Percentiles rank a stretch among this genome's conserved stretches.
Evolutionary conservation across 2,113 vertebrate species (phyloP).

Genomic region (Paedocypris sp.): DNA sequence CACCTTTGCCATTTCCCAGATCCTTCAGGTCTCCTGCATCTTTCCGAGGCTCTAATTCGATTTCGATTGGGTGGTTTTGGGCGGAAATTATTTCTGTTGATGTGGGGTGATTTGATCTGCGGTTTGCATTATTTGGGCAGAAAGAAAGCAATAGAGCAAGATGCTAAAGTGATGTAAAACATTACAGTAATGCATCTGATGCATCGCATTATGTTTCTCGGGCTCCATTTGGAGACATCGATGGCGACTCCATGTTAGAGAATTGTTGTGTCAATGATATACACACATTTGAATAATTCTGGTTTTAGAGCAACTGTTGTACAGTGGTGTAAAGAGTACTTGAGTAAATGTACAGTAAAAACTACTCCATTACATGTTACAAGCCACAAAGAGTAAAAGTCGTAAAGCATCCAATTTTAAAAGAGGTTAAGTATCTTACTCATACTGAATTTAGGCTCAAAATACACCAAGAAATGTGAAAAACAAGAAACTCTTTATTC

Average conservation of each 20-base stretch:
- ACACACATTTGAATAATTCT: neutral
- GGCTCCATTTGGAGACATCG: neutral
- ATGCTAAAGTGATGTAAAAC: neutral
- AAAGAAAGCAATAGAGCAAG: neutral
- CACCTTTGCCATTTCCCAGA: slow-evolving; percentile 17
- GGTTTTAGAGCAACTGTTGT: no score
- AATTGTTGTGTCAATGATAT: no score
- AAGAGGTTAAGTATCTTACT: no score
- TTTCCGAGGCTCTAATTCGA: slow-evolving; percentile 19
- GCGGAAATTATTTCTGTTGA: slow-evolving; percentile 27
- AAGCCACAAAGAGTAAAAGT: no score
- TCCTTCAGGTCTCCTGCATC: slow-evolving; percentile 2
- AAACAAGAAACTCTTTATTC: no score
- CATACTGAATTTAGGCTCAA: no score
- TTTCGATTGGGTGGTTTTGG: slow-evolving; percentile 16
- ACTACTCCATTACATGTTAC: no score
- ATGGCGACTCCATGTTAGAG: no score
- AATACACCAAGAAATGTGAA: no score
- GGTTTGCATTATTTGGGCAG: slow-evolving; percentile 12
- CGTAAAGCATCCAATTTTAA: no score
- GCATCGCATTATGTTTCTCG: slow-evolving; percentile 18
- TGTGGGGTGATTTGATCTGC: slow-evolving; percentile 25
- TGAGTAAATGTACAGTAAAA: no score
- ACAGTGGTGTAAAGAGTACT: no score
- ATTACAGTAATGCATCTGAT: slow-evolving; percentile 24